These are phyloP conservation scores for Nephrotoma guestfalica DNA, from an alignment of 2,888 invertebrate species.

Conservation along the genomic window DNA sequence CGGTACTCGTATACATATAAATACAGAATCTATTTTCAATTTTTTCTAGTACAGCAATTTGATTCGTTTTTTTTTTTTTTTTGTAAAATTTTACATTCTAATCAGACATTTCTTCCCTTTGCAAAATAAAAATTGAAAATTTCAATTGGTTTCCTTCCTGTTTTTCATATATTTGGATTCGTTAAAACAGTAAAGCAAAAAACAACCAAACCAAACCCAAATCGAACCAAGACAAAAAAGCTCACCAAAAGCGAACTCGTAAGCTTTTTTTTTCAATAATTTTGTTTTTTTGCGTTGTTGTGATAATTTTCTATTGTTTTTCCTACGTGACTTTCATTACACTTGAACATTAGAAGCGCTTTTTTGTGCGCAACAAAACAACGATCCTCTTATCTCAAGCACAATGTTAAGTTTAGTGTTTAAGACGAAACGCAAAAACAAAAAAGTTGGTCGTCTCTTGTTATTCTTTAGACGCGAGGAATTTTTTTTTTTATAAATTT, in stretches of 20 bases:
- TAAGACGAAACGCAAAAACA: background rate
- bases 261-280: background rate
- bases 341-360: background rate
- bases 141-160: background rate
- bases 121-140: background rate
- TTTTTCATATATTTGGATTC: background rate
- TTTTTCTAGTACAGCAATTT: background rate
- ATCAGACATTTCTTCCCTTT: background rate
- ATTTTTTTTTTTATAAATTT: background rate
- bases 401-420: background rate
- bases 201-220: background rate
- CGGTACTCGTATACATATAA: background rate
- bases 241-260: background rate
- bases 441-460: background rate
- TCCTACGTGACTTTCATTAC: background rate
- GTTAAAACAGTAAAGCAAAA: background rate
- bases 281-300: background rate
- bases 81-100: background rate
- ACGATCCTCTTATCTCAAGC: background rate
- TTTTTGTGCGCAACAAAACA: background rate
- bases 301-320: background rate
- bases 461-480: background rate
- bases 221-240: background rate
- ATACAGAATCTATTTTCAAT: background rate
- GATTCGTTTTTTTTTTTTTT: background rate